Evolutionary conservation across 2,888 invertebrate genomes (phyloP).

Genomic region (Iphiclides podalirius): DNA sequence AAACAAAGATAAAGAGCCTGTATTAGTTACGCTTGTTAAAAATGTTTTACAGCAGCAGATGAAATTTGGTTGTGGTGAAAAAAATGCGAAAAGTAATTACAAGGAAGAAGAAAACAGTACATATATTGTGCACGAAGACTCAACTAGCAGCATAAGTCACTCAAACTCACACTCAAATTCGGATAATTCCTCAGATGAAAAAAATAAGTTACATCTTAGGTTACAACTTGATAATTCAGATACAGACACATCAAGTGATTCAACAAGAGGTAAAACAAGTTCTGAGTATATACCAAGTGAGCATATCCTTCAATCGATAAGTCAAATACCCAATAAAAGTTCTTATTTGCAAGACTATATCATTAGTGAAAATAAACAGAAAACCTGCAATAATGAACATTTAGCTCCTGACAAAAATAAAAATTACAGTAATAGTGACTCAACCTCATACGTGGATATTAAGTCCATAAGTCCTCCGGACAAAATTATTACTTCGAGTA

Average conservation of each 20-base stretch:
- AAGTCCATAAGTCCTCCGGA: constrained; percentile 57
- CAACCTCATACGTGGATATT: constrained; percentile 67
- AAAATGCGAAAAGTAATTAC: constrained; percentile 37
- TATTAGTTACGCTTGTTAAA: constrained; percentile 58
- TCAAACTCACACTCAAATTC: constrained; percentile 49
- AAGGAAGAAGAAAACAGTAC: constrained; percentile 67
- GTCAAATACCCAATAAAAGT: constrained; percentile 27
- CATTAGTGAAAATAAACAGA: constrained; percentile 16
- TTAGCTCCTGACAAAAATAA: constrained; percentile 43
- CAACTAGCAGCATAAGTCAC: constrained; percentile 58
- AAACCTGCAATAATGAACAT: constrained; percentile 29
- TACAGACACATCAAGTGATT: constrained; percentile 72
- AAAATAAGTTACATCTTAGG: constrained; percentile 63
- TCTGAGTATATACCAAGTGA: constrained; percentile 70
- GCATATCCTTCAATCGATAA: constrained; percentile 40
- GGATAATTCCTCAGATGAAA: constrained; percentile 71
- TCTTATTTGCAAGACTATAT: constrained; percentile 21
- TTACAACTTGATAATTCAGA: constrained; percentile 68
- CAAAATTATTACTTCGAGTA: constrained; percentile 51
- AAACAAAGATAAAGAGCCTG: constrained; percentile 53
- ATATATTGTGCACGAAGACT: constrained; percentile 69
- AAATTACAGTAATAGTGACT: constrained; percentile 59
- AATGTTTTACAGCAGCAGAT: constrained; percentile 43
- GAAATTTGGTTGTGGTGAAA: constrained; percentile 38
- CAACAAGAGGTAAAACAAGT: constrained; percentile 59